These are phyloP conservation scores for Psettodes erumei DNA, from an alignment of 2,113 vertebrate genomes.

Conservation along the genomic window DNA sequence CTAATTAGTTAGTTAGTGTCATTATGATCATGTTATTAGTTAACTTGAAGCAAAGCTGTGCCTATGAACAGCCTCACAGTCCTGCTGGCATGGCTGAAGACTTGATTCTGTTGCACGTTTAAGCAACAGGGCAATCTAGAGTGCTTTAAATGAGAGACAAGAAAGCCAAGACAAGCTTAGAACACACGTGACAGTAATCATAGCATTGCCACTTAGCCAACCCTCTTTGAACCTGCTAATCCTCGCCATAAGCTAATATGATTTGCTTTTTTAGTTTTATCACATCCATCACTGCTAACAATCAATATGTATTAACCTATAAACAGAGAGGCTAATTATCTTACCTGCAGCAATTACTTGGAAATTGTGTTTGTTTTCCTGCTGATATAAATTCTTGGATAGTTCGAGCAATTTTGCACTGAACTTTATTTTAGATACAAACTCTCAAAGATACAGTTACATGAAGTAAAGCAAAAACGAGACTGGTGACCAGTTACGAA, in stretches of 20 bases:
- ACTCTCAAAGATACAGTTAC: neutral
- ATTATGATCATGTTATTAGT: neutral
- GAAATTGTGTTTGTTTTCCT: too few relatives aligned
- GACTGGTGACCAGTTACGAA: slow-evolving; percentile 7
- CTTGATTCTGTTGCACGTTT: neutral
- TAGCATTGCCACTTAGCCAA: neutral
- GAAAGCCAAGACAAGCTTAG: neutral
- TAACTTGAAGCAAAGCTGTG: neutral
- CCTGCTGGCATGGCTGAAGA: neutral
- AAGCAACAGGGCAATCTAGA: neutral
- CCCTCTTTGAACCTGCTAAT: neutral
- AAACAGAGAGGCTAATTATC: slow-evolving; percentile 3
- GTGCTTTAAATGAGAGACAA: neutral
- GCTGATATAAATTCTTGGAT: neutral
- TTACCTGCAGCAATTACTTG: neutral
- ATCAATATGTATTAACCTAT: neutral
- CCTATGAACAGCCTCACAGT: neutral
- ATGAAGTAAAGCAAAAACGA: slow-evolving; percentile 14
- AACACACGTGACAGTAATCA: neutral
- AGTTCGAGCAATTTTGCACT: neutral
- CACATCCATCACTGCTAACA: neutral
- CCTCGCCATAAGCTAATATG: neutral
- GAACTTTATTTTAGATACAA: neutral
- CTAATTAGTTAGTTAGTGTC: neutral
- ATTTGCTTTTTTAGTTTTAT: neutral